Evolutionary conservation across 2,797 vertebrate genomes (phyloP).

Genomic region (Platalea minor): DNA sequence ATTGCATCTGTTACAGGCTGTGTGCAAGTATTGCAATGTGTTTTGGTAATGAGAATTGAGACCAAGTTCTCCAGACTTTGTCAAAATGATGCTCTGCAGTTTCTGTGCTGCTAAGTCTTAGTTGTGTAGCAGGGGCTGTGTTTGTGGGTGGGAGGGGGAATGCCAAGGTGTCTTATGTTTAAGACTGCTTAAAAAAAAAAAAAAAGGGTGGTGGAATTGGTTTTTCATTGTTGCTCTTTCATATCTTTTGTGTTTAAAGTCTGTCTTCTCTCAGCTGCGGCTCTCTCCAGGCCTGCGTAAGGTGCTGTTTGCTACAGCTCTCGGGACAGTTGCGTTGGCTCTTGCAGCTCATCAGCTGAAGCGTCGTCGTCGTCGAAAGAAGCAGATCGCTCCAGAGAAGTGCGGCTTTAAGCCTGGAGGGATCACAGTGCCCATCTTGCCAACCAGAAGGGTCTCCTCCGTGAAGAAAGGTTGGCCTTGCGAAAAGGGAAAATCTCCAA

Average conservation of each 20-base stretch:
- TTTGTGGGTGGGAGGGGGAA: background rate
- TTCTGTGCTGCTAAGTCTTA: background rate
- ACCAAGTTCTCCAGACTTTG: background rate
- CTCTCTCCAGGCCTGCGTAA: slow-evolving; percentile 92
- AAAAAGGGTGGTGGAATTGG: background rate
- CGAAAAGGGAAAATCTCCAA: background rate
- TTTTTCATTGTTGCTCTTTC: slow-evolving; percentile 17
- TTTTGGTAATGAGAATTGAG: background rate
- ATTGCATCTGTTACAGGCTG: background rate
- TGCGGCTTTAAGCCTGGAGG: slow-evolving; percentile 78
- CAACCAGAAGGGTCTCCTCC: slow-evolving; percentile 82
- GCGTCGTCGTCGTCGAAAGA: slow-evolving; percentile 88
- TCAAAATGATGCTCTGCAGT: background rate
- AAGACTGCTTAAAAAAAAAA: background rate
- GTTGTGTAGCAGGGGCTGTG: background rate
- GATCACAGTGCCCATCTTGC: slow-evolving; percentile 83
- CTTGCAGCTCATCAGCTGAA: slow-evolving; percentile 97
- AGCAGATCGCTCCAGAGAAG: slow-evolving; percentile 79
- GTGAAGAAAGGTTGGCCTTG: slow-evolving; percentile 87
- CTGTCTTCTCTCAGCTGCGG: slow-evolving; percentile 92
- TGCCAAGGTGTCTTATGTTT: background rate
- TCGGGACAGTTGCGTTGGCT: slow-evolving; percentile 93
- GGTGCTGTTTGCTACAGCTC: slow-evolving; percentile 94
- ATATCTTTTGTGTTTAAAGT: slow-evolving; percentile 68
- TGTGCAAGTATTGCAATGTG: background rate